Percentiles rank a stretch among this genome's conserved stretches.
Evolutionary conservation across 2,113 vertebrate species (phyloP).

Genomic region (Desmodus rotundus): DNA sequence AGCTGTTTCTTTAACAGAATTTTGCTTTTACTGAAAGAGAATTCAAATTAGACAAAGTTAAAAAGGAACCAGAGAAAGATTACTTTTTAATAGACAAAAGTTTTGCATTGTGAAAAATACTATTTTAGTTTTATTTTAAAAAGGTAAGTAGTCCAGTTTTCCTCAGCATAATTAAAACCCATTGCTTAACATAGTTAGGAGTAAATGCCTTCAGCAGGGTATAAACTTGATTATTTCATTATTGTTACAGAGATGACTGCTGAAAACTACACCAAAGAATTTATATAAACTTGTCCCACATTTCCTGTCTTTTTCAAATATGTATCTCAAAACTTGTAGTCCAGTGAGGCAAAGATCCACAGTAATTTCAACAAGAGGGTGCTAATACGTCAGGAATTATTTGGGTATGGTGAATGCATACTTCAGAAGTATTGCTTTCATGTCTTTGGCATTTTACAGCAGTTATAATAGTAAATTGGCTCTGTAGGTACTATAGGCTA

Average conservation of each 20-base stretch:
- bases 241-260: neutral
- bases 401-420: neutral
- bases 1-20: neutral
- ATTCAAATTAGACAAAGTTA: neutral
- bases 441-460: neutral
- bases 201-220: neutral
- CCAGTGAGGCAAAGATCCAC: neutral
- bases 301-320: neutral
- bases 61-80: neutral
- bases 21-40: neutral
- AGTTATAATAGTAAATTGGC: neutral
- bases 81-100: neutral
- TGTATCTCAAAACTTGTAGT: neutral
- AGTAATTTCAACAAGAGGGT: neutral
- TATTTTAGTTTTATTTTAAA: neutral
- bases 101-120: neutral
- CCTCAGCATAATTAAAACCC: neutral
- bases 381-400: neutral
- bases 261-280: neutral
- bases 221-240: neutral
- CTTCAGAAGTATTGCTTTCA: neutral
- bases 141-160: neutral
- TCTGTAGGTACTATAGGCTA: too few species aligned
- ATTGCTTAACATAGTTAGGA: neutral
- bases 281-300: neutral